phyloP scores from a whole-genome alignment of 1,140 invertebrate species.

The Lepidostoma basale region DNA sequence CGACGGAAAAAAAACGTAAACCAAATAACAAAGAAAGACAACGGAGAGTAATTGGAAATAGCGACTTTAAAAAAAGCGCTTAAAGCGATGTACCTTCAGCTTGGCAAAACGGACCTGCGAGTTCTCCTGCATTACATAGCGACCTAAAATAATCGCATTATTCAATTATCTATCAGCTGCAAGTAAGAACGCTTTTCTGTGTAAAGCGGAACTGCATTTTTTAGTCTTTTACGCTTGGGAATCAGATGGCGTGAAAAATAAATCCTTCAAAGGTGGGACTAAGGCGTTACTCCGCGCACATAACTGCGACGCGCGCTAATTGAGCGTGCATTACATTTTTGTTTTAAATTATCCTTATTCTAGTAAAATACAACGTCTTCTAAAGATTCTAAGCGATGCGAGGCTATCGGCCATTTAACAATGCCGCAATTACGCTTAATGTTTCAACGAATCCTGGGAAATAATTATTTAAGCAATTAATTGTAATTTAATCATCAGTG shows the following conservation, averaged over 20 bases:
- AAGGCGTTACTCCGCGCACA: slow-evolving; percentile 11
- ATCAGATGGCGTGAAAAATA: no score
- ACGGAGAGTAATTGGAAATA: slow-evolving; percentile 7
- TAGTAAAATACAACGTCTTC: no score
- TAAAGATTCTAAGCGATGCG: no score
- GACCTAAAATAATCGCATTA: background rate
- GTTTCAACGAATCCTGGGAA: no score
- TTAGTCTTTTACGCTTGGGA: background rate
- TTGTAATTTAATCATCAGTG: no score
- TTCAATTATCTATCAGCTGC: background rate
- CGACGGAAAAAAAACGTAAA: slow-evolving; percentile 10
- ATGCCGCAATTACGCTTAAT: no score
- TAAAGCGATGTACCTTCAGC: background rate
- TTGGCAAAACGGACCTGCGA: background rate
- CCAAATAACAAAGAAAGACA: background rate
- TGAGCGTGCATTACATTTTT: slow-evolving; percentile 33
- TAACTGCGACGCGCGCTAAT: slow-evolving; percentile 24
- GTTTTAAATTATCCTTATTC: slow-evolving; percentile 30
- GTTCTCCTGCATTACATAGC: background rate
- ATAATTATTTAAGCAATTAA: no score
- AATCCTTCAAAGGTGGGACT: no score
- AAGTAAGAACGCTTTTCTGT: background rate
- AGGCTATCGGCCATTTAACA: no score
- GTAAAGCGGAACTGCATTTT: background rate
- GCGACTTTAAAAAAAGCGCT: slow-evolving; percentile 6